A percentile compares a stretch with the other conserved stretches of the same genome.
Evolutionary conservation across 1,140 invertebrate species (phyloP).

Genomic region (Condylostylus longicornis): DNA sequence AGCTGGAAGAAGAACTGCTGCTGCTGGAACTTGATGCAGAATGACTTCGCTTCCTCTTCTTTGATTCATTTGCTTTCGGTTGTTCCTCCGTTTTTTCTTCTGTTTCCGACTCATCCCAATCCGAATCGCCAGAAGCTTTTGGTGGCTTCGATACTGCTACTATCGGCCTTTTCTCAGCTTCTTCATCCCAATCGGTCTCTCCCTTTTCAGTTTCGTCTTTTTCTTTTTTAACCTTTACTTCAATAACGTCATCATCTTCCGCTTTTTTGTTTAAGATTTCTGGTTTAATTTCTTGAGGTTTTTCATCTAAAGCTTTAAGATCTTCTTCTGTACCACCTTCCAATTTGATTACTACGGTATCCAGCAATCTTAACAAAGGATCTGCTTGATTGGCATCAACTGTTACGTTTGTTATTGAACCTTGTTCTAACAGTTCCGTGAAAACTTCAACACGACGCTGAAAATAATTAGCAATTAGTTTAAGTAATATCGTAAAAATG

Average conservation of each 20-base stretch:
- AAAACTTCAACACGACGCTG: constrained; percentile 77
- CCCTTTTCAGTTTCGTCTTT: constrained; percentile 1
- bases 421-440: constrained; percentile 62
- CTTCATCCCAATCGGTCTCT: constrained; percentile 8
- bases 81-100: constrained; percentile 1
- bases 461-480: constrained; percentile 7
- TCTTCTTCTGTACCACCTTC: constrained; percentile 96
- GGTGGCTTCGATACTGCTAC: neutral
- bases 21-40: too few species aligned
- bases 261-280: constrained; percentile 31
- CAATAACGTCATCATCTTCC: constrained; percentile 15
- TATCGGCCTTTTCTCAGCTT: constrained; percentile 3
- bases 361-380: constrained; percentile 72
- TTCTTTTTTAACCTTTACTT: constrained; percentile 6
- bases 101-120: too few species aligned
- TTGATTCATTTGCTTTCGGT: neutral
- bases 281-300: constrained; percentile 29
- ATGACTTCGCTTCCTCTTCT: neutral
- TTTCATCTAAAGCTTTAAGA: constrained; percentile 63
- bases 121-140: neutral
- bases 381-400: constrained; percentile 83
- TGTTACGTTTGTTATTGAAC: constrained; percentile 57
- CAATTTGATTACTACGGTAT: constrained; percentile 91
- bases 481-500: constrained; percentile 3
- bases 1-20: too few species aligned